Evolutionary conservation across 2,888 invertebrate genomes (phyloP).

Genomic region (Diaprepes abbreviatus): DNA sequence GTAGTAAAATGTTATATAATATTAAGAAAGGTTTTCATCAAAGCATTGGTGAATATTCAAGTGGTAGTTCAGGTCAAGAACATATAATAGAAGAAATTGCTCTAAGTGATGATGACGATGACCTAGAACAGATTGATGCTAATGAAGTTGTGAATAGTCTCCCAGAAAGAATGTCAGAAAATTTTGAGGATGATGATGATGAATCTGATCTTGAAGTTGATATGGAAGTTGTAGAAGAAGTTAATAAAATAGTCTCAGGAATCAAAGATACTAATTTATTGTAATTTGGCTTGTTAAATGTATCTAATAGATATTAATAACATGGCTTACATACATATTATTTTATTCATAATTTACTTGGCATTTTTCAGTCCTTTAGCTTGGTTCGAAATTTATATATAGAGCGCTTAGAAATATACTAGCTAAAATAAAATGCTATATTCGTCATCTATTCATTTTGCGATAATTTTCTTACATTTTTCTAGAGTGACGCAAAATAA

Average conservation of each 20-base stretch:
- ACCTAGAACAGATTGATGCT: constrained; percentile 49
- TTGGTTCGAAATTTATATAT: no score
- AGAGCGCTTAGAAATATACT: no score
- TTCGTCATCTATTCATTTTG: no score
- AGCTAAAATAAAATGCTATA: no score
- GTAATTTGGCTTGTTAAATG: neutral
- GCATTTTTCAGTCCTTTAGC: no score
- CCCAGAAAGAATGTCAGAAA: constrained; percentile 54
- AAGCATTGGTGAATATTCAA: constrained; percentile 48
- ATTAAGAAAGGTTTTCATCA: constrained; percentile 53
- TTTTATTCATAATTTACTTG: no score
- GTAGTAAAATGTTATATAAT: constrained; percentile 57
- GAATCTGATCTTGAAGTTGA: constrained; percentile 59
- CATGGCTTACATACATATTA: no score
- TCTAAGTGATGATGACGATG: constrained; percentile 53
- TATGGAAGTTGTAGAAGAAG: constrained; percentile 60
- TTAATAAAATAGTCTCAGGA: constrained; percentile 58
- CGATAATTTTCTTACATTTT: no score
- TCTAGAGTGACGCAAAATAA: no score
- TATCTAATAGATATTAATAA: no score
- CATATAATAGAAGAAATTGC: constrained; percentile 50
- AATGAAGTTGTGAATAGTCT: constrained; percentile 53
- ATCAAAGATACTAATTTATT: constrained; percentile 7
- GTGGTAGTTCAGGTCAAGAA: constrained; percentile 34
- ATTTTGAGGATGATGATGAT: constrained; percentile 52